Evolutionary conservation across 2,888 invertebrate species (phyloP).

Genomic region (Plebejus argus): DNA sequence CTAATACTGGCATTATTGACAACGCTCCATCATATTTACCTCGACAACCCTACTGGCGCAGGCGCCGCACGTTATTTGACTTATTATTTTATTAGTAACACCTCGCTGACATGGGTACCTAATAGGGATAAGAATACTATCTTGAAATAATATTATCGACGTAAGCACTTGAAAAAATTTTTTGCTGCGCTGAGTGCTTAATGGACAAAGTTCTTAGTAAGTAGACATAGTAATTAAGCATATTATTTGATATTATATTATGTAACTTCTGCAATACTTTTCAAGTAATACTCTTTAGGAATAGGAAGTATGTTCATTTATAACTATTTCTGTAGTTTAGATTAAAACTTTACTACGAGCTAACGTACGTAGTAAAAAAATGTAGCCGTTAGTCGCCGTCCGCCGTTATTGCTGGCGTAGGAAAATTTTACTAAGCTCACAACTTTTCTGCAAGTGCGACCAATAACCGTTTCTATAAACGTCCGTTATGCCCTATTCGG

Average conservation of each 20-base stretch:
- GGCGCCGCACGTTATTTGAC: not conserved
- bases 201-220: no score
- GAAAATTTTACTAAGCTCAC: conserved; percentile 14
- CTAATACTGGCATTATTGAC: conserved; percentile 5
- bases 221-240: no score
- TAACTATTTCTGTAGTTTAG: not conserved
- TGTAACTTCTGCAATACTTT: no score
- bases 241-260: no score
- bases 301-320: not conserved
- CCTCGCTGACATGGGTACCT: not conserved
- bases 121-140: not conserved
- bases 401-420: not conserved
- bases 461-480: conserved; percentile 20
- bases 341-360: not conserved
- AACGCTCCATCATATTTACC: conserved; percentile 8
- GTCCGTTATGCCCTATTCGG: not conserved
- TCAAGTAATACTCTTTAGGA: no score
- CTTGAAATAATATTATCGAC: not conserved
- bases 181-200: not conserved
- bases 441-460: conserved; percentile 11
- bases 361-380: not conserved
- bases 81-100: not conserved
- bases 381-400: not conserved
- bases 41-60: not conserved
- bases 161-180: not conserved